These are phyloP conservation scores for Callorhinus ursinus DNA, from an alignment of 2,113 vertebrate genomes.

Conservation along the genomic window DNA sequence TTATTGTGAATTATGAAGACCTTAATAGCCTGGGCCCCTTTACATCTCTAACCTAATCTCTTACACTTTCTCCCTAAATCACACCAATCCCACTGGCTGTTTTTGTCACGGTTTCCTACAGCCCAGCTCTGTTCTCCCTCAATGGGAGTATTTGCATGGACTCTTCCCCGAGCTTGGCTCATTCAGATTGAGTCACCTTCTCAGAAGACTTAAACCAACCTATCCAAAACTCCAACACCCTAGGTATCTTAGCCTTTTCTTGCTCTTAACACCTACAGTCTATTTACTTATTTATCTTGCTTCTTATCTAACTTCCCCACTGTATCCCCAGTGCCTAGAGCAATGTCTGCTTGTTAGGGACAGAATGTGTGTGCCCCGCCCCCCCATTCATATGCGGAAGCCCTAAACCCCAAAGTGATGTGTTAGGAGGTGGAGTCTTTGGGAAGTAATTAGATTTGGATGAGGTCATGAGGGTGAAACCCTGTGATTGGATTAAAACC, in stretches of 20 bases:
- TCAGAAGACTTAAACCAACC: not conserved
- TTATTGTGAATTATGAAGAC: not conserved
- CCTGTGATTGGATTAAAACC: not conserved
- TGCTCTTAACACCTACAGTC: not conserved
- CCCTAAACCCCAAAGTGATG: not conserved
- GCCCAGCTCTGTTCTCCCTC: not conserved
- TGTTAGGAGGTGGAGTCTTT: not conserved
- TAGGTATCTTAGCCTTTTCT: not conserved
- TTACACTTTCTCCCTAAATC: not conserved
- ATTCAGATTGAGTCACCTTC: not conserved
- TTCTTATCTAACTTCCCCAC: not conserved
- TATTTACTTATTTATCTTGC: not conserved
- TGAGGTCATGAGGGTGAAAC: not conserved
- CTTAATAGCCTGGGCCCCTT: not conserved
- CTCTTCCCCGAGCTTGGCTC: not conserved
- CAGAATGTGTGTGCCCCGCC: fast-evolving
- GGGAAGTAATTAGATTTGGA: not conserved
- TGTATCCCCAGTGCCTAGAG: not conserved
- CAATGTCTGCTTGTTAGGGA: not conserved
- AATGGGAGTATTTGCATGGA: not conserved
- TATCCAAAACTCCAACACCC: not conserved
- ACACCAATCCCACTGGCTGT: not conserved
- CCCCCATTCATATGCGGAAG: not conserved
- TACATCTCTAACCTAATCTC: not conserved
- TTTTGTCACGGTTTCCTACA: not conserved